These are phyloP conservation scores for Actenoides hombroni DNA, from an alignment of 2,113 vertebrate species.

Conservation along the genomic window DNA sequence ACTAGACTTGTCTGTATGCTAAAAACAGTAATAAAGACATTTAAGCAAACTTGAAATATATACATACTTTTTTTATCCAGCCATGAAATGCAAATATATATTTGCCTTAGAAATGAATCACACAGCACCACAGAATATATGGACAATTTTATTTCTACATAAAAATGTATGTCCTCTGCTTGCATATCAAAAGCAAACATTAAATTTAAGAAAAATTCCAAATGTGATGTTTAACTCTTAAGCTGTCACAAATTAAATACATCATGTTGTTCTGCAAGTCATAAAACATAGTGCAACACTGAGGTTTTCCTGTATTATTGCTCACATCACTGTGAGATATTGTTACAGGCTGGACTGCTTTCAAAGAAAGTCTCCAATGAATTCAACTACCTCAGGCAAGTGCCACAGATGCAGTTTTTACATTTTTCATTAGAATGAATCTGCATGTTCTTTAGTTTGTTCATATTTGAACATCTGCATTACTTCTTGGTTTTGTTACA, in stretches of 20 bases:
- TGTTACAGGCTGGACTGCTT: not conserved
- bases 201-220: slow-evolving; percentile 24
- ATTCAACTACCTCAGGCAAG: slow-evolving; percentile 3
- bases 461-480: not conserved
- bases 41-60: not conserved
- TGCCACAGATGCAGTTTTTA: not conserved
- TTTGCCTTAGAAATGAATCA: slow-evolving; percentile 27
- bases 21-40: not conserved
- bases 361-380: slow-evolving; percentile 11
- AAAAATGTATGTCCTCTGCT: not conserved
- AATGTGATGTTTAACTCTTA: slow-evolving; percentile 13
- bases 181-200: slow-evolving; percentile 11
- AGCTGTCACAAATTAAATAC: slow-evolving; percentile 53
- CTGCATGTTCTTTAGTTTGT: not conserved
- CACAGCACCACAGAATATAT: not conserved
- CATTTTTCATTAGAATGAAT: not conserved
- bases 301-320: slow-evolving; percentile 34
- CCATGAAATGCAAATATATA: slow-evolving; percentile 13
- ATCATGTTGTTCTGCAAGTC: slow-evolving; percentile 24
- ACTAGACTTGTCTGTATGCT: not conserved
- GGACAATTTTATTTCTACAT: slow-evolving; percentile 49
- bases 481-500: not conserved
- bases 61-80: not conserved
- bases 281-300: not conserved
- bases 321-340: slow-evolving; percentile 44